Percentiles rank a stretch among this genome's conserved stretches.
phyloP scores from a whole-genome alignment of 2,113 vertebrate species.

The Dunckerocampus dactyliophorus region DNA sequence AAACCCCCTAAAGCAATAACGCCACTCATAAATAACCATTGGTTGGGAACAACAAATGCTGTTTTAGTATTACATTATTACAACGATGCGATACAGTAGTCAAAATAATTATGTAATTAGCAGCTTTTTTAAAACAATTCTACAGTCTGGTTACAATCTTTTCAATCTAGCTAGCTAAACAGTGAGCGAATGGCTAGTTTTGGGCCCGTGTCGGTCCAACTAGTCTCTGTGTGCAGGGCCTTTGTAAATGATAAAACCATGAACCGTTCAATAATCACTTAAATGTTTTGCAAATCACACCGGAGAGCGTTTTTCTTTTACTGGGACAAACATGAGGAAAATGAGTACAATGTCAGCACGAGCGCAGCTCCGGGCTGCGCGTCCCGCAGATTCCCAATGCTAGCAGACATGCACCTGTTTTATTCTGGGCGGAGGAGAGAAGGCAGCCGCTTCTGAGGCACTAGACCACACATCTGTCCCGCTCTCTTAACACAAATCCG shows the following conservation, averaged over 20 bases:
- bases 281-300: not conserved
- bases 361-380: not conserved
- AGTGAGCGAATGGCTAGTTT: too few relatives aligned
- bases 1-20: not conserved
- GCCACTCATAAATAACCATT: not conserved
- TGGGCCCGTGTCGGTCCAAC: too few relatives aligned
- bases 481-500: not conserved
- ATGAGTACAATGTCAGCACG: not conserved
- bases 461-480: slow-evolving; percentile 13
- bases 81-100: too few relatives aligned
- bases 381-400: slow-evolving; percentile 8
- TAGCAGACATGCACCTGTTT: slow-evolving; percentile 65
- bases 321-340: not conserved
- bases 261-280: not conserved
- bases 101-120: too few relatives aligned
- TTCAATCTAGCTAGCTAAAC: too few relatives aligned
- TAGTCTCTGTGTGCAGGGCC: slow-evolving; percentile 21
- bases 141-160: too few relatives aligned
- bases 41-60: not conserved
- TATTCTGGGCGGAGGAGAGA: slow-evolving; percentile 50
- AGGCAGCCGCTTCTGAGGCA: slow-evolving; percentile 7
- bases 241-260: slow-evolving; percentile 25
- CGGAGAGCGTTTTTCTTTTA: not conserved
- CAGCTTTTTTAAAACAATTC: too few relatives aligned
- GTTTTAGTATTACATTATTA: too few relatives aligned